Base-by-base conservation (phyloP, 2,888 invertebrate genomes). In the Euzophera pinguis region DNA sequence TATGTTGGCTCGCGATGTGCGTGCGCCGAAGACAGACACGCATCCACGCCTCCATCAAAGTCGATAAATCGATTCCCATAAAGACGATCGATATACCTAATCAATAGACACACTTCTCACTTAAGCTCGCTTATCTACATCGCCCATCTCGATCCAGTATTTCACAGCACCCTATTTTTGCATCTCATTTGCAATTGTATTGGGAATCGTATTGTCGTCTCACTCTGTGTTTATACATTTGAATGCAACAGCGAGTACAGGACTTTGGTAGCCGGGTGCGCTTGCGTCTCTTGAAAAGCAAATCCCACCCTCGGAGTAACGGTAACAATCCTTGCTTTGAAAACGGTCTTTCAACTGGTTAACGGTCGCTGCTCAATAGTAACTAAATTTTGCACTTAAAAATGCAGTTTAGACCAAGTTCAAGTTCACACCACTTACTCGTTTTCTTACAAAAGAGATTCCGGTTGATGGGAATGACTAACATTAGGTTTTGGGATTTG, bases 1-100 rank as follows among this genome's bases (percentile, higher is more conserved):
- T 88, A 82, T 82, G 75, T 88, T 88, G 87, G 86, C 86, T 67
- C 73, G 64, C 67, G 76, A 87, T 88, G 84, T 80, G 81, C 81
- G 65, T 62, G 69, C 78, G 75, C 67, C 78, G 88, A 84, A 81
- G 87, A 86, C 82, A 81, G 85, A 88, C 70, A 74, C 65, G 75
- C 73, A 65, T 78, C 81, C 76, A 84, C 77, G 73, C 74, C 62
- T 76, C 75, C 68, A 81, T 81, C 77, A 76, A 75, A 70, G 66
- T 62, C 65, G 64, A 62, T 60, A 62, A 76, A 81, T 81, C 68
- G 69, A 71, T 75, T 77, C 74, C 64, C 70, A 74, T 76, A 71
- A 73, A 75, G 79, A 63, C 0, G 16, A 45, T 45, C 45, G 45
- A 32, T 45, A 45, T 32, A 13, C 13, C 45, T 14, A 45, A 45